phyloP scores from a whole-genome alignment of 2,888 invertebrate species.

The Spodoptera littoralis region DNA sequence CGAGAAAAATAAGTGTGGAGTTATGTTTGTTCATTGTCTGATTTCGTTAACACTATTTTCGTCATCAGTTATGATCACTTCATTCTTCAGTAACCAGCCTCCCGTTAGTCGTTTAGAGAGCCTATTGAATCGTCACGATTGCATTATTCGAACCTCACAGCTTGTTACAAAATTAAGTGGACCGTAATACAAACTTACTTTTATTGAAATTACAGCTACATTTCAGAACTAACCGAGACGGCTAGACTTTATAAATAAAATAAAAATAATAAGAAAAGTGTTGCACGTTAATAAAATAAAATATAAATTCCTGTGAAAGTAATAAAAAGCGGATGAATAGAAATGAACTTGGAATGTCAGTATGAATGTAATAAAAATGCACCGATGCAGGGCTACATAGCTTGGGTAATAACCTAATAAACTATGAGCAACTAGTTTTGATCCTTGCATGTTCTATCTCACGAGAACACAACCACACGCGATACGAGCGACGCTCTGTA shows the following conservation, averaged over 20 bases:
- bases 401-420: conserved; percentile 65
- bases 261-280: background rate
- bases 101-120: conserved; percentile 35
- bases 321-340: conserved; percentile 37
- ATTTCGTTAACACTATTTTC: background rate
- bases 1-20: too few relatives aligned
- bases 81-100: conserved; percentile 11
- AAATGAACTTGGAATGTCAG: conserved; percentile 25
- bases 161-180: conserved; percentile 28
- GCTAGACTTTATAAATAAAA: conserved; percentile 1
- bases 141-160: conserved; percentile 28
- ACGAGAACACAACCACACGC: conserved; percentile 31
- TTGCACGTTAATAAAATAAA: conserved; percentile 10
- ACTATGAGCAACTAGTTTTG: conserved; percentile 68
- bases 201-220: conserved; percentile 9
- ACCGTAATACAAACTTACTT: conserved; percentile 16
- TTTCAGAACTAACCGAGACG: conserved; percentile 7
- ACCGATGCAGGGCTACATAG: conserved; percentile 29
- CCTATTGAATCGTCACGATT: conserved; percentile 43
- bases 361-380: conserved; percentile 34
- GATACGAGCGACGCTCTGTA: conserved; percentile 68
- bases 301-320: conserved; percentile 5
- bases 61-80: conserved; percentile 12
- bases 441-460: conserved; percentile 66
- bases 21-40: too few relatives aligned